Evolutionary conservation across 1,140 invertebrate genomes (phyloP).

Genomic region (Zaprionus capensis): DNA sequence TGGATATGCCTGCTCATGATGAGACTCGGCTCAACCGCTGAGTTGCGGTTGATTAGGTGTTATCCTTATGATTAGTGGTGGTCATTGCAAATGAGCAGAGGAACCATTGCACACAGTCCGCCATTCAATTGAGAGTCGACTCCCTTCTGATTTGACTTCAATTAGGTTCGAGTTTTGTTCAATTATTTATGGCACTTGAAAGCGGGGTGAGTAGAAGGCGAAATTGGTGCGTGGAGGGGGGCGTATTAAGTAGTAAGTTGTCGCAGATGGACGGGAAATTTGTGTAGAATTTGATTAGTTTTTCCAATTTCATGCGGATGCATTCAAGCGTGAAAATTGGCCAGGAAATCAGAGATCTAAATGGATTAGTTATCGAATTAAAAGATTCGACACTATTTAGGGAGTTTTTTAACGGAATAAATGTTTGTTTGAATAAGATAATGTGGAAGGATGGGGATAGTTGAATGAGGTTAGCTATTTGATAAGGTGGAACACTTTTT

Average conservation of each 20-base stretch:
- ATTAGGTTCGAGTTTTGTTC: slow-evolving; percentile 33
- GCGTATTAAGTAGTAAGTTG: not conserved
- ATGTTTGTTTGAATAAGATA: not conserved
- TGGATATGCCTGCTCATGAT: slow-evolving; percentile 33
- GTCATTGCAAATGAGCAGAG: slow-evolving; percentile 45
- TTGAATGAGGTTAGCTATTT: not conserved
- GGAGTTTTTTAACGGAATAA: not conserved
- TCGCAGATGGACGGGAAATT: not conserved
- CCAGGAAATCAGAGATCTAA: not conserved
- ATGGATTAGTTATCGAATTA: not conserved
- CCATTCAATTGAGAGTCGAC: slow-evolving; percentile 34
- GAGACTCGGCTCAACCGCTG: slow-evolving; percentile 22
- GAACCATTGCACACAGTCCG: not conserved
- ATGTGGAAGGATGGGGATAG: not conserved
- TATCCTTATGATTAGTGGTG: slow-evolving; percentile 80
- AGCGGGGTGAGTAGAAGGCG: not conserved
- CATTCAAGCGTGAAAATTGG: not conserved
- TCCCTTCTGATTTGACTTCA: slow-evolving; percentile 18
- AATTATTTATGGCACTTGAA: slow-evolving; percentile 35
- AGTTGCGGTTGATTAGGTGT: slow-evolving; percentile 77
- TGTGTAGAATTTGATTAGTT: slow-evolving; percentile 3
- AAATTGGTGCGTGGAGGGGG: not conserved
- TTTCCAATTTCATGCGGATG: slow-evolving; percentile 5
- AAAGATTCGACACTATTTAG: not conserved
- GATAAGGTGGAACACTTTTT: too few relatives aligned